These are phyloP conservation scores for Calcarius lapponicus DNA, from an alignment of 2,797 vertebrate species.

Conservation along the genomic window DNA sequence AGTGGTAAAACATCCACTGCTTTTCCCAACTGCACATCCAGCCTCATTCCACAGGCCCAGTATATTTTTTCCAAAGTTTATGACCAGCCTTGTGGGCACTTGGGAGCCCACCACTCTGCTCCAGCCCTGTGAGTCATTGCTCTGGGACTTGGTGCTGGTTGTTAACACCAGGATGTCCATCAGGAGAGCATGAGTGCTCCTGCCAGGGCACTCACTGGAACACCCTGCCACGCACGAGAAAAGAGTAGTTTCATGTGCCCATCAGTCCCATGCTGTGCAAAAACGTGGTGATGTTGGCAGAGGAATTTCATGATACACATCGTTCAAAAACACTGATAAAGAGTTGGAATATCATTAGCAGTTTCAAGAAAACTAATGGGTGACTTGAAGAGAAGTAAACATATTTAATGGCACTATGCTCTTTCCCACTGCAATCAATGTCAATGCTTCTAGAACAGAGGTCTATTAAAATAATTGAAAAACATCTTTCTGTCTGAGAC, in stretches of 20 bases:
- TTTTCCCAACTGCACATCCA: neutral
- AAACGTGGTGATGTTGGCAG: fast-evolving
- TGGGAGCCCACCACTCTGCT: neutral
- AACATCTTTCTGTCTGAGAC: neutral
- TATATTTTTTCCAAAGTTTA: neutral
- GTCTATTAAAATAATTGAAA: neutral
- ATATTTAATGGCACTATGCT: neutral
- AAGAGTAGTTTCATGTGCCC: fast-evolving
- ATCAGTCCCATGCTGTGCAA: neutral
- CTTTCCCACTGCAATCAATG: neutral
- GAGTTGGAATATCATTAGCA: neutral
- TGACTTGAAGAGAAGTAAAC: neutral
- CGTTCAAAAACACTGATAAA: neutral
- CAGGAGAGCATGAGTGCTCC: fast-evolving
- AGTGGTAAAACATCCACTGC: neutral
- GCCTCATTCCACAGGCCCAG: neutral
- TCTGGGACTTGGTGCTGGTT: no score
- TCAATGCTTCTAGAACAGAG: neutral
- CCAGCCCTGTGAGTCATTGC: fast-evolving
- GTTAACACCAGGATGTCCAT: fast-evolving
- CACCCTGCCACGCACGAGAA: neutral
- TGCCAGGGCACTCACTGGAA: neutral
- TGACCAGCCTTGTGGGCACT: neutral
- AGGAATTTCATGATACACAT: fast-evolving
- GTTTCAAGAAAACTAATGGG: neutral